Evolutionary conservation across 2,113 vertebrate species (phyloP).

Genomic region (Apeltes quadracus): DNA sequence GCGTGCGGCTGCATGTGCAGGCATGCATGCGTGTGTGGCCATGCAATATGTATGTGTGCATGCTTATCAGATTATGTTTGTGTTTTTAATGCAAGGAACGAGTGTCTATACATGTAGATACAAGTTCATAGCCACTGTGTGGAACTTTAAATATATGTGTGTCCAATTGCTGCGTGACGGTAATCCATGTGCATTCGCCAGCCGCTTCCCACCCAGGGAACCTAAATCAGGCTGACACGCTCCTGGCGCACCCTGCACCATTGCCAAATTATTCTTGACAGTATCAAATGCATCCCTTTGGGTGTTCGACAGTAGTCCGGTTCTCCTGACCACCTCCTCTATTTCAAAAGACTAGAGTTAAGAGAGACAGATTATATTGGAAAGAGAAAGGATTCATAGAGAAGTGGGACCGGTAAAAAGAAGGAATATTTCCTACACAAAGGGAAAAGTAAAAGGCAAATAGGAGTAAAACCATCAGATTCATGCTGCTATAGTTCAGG

Average conservation of each 20-base stretch:
- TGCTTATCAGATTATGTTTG: slow-evolving; percentile 50
- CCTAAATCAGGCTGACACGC: slow-evolving; percentile 70
- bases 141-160: slow-evolving; percentile 1
- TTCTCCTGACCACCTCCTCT: slow-evolving; percentile 65
- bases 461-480: slow-evolving; percentile 7
- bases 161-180: slow-evolving; percentile 25
- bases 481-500: neutral
- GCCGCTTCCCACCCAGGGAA: slow-evolving; percentile 58
- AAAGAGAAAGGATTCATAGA: slow-evolving; percentile 18
- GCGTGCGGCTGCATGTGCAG: no score
- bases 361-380: slow-evolving; percentile 17
- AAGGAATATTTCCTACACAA: slow-evolving; percentile 18
- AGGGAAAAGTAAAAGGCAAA: neutral
- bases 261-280: slow-evolving; percentile 75
- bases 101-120: slow-evolving; percentile 46
- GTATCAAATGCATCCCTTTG: slow-evolving; percentile 74
- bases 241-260: slow-evolving; percentile 61
- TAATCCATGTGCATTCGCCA: slow-evolving; percentile 58
- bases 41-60: slow-evolving; percentile 27
- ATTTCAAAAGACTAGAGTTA: slow-evolving; percentile 28
- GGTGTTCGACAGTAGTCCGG: slow-evolving; percentile 56
- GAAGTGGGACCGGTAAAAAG: slow-evolving; percentile 14
- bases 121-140: slow-evolving; percentile 5
- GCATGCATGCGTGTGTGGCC: slow-evolving; percentile 16
- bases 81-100: slow-evolving; percentile 18